Evolutionary conservation across 2,888 invertebrate species (phyloP).

Genomic region (Acrobasis suavella): DNA sequence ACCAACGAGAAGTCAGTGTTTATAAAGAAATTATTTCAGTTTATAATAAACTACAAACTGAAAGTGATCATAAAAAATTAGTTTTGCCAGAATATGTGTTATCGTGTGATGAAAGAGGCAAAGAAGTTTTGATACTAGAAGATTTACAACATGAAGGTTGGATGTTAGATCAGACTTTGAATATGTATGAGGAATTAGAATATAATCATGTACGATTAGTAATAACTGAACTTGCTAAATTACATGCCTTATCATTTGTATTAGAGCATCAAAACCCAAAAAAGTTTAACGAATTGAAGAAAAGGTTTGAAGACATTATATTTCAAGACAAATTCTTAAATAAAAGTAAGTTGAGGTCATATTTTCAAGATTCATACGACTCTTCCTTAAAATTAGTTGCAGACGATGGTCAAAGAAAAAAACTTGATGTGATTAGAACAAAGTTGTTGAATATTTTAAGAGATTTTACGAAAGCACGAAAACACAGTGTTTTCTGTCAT

Average conservation of each 20-base stretch:
- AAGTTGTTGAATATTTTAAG: constrained; percentile 56
- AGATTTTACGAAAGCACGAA: constrained; percentile 49
- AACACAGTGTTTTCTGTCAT: constrained; percentile 64
- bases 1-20: constrained; percentile 62
- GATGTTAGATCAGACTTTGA: constrained; percentile 48
- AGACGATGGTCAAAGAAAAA: constrained; percentile 48
- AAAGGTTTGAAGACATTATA: constrained; percentile 56
- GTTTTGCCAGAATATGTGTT: constrained; percentile 60
- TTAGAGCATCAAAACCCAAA: constrained; percentile 45
- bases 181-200: constrained; percentile 49
- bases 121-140: constrained; percentile 65
- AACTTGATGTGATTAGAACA: constrained; percentile 45
- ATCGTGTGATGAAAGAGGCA: constrained; percentile 47
- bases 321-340: constrained; percentile 60
- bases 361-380: constrained; percentile 63
- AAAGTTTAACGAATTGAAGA: constrained; percentile 42
- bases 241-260: constrained; percentile 64
- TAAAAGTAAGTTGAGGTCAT: constrained; percentile 60
- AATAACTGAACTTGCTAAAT: constrained; percentile 62
- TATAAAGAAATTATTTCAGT: constrained; percentile 55
- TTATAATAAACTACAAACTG: constrained; percentile 49
- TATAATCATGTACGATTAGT: constrained; percentile 49
- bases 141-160: constrained; percentile 59
- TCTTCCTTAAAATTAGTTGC: constrained; percentile 54
- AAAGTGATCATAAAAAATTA: constrained; percentile 49